phyloP scores from a whole-genome alignment of 2,888 invertebrate genomes.

The Macropis europaea region DNA sequence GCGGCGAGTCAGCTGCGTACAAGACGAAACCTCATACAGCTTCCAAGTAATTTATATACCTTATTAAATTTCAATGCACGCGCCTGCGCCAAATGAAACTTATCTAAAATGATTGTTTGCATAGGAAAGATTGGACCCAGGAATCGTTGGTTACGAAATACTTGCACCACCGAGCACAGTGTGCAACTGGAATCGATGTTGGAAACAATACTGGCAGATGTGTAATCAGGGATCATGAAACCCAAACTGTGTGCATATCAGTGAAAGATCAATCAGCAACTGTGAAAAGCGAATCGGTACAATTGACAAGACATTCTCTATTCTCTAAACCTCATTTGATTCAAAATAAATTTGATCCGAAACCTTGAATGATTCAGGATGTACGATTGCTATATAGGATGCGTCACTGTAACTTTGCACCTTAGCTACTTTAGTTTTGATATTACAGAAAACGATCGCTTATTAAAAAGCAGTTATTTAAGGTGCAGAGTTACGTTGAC shows the following conservation, averaged over 20 bases:
- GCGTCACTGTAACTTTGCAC: no score
- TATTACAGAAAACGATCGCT: no score
- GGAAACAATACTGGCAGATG: slow-evolving; percentile 8
- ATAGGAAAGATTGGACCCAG: neutral
- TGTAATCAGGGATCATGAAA: slow-evolving; percentile 5
- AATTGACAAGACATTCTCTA: no score
- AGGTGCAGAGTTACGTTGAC: no score
- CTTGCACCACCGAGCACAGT: neutral
- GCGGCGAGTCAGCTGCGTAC: neutral
- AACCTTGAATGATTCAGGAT: no score
- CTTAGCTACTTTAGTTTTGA: no score
- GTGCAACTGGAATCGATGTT: neutral
- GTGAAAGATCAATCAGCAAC: neutral
- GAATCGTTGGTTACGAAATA: neutral
- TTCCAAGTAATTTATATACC: slow-evolving; percentile 18
- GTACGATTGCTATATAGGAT: no score
- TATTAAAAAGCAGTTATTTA: no score
- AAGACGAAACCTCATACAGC: neutral
- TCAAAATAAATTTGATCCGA: no score
- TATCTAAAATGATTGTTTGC: neutral
- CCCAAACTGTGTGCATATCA: no score
- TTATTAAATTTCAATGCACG: neutral
- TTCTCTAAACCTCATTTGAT: no score
- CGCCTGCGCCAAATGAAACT: neutral
- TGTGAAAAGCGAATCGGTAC: neutral